Conservation (phyloP, 2,113 vertebrate genomes). For the Cyrtonyx montezumae region DNA sequence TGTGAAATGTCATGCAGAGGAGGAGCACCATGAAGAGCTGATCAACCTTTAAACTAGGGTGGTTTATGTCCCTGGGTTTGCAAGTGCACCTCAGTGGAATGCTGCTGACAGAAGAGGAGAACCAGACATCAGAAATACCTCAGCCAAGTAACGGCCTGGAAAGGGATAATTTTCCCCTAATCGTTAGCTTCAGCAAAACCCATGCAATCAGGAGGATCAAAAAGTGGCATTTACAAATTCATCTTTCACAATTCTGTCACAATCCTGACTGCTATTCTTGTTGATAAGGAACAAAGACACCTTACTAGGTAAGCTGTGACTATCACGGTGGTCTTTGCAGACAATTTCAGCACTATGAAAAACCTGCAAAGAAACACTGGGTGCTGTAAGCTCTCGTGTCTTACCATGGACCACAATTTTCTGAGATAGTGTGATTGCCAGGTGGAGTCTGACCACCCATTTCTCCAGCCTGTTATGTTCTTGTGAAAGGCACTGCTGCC, state of each 20-base stretch:
- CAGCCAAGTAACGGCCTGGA: not conserved
- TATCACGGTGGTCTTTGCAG: not conserved
- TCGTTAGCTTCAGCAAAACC: not conserved
- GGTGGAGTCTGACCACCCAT: not conserved
- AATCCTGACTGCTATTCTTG: not conserved
- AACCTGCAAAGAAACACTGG: not conserved
- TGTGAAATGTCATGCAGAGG: not conserved
- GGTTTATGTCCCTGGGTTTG: not conserved
- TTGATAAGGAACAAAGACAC: not conserved
- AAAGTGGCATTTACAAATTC: not conserved
- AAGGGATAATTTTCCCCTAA: not conserved
- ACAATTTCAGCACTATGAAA: not conserved
- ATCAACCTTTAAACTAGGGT: not conserved
- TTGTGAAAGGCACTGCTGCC: not conserved
- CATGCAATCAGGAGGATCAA: not conserved
- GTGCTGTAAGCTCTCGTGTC: not conserved
- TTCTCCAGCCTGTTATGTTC: not conserved
- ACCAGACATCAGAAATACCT: not conserved
- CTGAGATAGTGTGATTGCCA: not conserved
- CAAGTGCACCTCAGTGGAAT: not conserved
- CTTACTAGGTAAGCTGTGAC: not conserved
- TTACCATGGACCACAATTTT: not conserved
- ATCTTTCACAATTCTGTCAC: not conserved
- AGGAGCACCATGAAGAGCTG: not conserved
- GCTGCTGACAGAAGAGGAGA: not conserved